A percentile compares a stretch with the other conserved stretches of the same genome.
Evolutionary conservation across 2,113 vertebrate genomes (phyloP).

Genomic region (Caranx ignobilis): DNA sequence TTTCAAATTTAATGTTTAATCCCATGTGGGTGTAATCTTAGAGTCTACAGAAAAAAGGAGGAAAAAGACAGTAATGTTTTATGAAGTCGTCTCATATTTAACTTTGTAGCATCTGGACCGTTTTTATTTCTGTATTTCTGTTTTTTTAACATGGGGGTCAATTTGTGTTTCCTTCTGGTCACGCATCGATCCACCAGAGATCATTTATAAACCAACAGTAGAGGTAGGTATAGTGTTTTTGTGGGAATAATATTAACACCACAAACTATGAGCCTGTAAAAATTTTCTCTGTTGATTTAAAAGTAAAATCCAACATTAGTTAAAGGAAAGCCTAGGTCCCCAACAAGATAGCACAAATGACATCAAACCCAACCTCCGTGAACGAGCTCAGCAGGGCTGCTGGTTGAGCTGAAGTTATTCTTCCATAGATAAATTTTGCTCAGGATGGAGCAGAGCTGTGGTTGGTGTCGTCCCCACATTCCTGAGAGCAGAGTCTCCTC

Average conservation of each 20-base stretch:
- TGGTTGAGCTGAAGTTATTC: slow-evolving; percentile 1
- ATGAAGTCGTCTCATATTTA: too few species aligned
- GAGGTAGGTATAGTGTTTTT: not conserved
- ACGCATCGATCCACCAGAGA: not conserved
- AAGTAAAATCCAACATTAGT: not conserved
- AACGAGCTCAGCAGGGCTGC: not conserved
- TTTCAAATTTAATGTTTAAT: not conserved
- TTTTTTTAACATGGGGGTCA: not conserved
- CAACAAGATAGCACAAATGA: not conserved
- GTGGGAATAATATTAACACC: too few species aligned
- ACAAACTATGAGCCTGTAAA: not conserved
- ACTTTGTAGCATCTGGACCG: too few species aligned
- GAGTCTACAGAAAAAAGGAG: too few species aligned
- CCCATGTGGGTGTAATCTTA: not conserved
- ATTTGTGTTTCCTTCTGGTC: not conserved
- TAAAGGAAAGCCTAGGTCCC: not conserved
- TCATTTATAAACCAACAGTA: not conserved
- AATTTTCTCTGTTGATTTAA: not conserved
- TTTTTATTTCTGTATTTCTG: too few species aligned
- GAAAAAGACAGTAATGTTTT: too few species aligned
- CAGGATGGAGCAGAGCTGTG: not conserved
- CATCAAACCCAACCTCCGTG: not conserved
- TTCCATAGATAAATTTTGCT: not conserved
- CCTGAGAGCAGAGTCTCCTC: slow-evolving; percentile 55
- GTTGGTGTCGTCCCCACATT: slow-evolving; percentile 59